Percentiles rank a stretch among this genome's conserved stretches.
These are phyloP conservation scores for Anthopleura sola DNA, from an alignment of 64 coral and sea anemone species.

Conservation along the genomic window DNA sequence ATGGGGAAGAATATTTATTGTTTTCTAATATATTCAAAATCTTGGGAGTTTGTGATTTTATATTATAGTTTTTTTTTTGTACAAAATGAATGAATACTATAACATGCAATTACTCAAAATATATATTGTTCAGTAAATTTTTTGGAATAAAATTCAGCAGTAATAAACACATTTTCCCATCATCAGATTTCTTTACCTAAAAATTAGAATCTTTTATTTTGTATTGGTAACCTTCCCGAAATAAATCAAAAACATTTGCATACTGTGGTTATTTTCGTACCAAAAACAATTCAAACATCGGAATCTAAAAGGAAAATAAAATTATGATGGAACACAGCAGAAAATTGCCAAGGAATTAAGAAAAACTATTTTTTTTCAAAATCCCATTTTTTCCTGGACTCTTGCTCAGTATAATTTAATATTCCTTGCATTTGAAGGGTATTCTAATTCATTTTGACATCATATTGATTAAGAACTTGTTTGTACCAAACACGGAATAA, in stretches of 20 bases:
- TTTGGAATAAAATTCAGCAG: background rate
- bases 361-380: background rate
- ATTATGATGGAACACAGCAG: background rate
- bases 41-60: background rate
- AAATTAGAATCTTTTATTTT: background rate
- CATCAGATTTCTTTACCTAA: background rate
- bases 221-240: background rate
- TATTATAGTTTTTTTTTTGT: background rate
- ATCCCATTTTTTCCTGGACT: background rate
- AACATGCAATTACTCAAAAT: background rate
- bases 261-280: conserved; percentile 10
- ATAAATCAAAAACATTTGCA: conserved; percentile 9
- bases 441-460: conserved; percentile 9
- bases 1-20: background rate
- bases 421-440: background rate
- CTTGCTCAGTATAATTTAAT: background rate
- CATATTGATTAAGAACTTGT: background rate
- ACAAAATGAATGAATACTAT: background rate
- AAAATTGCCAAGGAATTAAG: background rate
- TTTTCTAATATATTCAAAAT: background rate
- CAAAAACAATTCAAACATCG: background rate
- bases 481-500: conserved; percentile 2
- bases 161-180: background rate
- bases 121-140: background rate
- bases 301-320: background rate